Base-by-base conservation (phyloP, 2,113 vertebrate genomes). In the Centropus bengalensis region DNA sequence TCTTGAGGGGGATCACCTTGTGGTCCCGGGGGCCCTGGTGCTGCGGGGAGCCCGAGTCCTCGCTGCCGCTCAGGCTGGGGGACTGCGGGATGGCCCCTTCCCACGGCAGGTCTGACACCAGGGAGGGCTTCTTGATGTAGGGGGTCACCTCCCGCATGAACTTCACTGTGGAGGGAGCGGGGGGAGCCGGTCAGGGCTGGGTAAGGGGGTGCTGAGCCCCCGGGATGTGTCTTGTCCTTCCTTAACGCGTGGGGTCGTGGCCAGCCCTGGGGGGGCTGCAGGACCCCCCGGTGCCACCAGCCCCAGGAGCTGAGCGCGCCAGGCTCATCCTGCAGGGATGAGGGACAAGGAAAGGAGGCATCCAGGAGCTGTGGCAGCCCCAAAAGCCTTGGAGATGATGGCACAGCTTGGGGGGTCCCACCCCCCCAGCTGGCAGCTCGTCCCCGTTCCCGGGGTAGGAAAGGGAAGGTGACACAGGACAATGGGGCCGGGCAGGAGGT, bases 141-240 rank as follows among this genome's bases (percentile, higher is more conserved):
- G 99, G 99, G 2, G 99, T 99, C 32, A 99, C 99, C 96, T 99
- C 99, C 45, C 98, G 98, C 97, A 99, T 99, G 97, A 99, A 99
- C 82, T 99, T 99, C 89, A 99, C 99, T 99, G 92, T 4, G 3
- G 92, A 68, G 55, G 62, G 64, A 44, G 17, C 0, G 1, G 16
- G 6, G 30, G 32, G 26, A 5, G 27, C 38, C 19, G 36, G 2
- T 95, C 30, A 90, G 63, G 28, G 44, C 56, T 4, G 19, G 60
- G 60, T 40, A 78, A 74, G 15, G 40, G 49, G 36, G 36, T 36
- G 36, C 67, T 2, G 16, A 12, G 18, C 14, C 49, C 55, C 1
- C 0, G 40, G 52, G 30, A 14, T 17, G 28, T 21, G 18, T 22
- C 2, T 8, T 18, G 32, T 52, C 23, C 51, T 26, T 13, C 24